Evolutionary conservation across 2,888 invertebrate genomes (phyloP), one percentile per base, ranked within the genome.

Genomic region (Xanthia icteritia): DNA sequence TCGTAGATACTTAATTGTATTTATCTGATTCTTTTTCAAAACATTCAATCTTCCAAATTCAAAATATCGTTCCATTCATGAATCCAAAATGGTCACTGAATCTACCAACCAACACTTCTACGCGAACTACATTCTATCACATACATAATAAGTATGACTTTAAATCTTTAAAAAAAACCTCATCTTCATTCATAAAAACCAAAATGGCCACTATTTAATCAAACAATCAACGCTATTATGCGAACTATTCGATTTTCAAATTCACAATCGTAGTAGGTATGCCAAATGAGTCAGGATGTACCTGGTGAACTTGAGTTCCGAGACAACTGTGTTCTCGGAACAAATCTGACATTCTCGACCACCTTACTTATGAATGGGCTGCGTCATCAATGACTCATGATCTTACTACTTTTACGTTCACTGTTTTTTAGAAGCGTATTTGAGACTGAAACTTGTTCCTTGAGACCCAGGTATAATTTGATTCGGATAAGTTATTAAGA

Each of bases 281-380:
- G 71, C 73, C 73, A 67, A 73, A 81, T 90, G 89, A 90, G 42
- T 89, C 86, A 89, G 76, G 65, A 70, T 82, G 79, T 75, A 84
- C 82, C 82, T 72, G 83, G 60, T 76, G 79, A 83, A 78, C 77
- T 81, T 76, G 45, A 81, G 79, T 86, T 79, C 86, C 87, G 77
- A 90, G 89, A 90, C 87, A 89, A 83, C 70, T 83, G 68, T 31
- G 75, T 92, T 92, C 92, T 91, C 79, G 77, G 92, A 92, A 92
- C 85, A 81, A 82, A 83, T 82, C 89, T 88, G 88, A 85, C 90
- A 90, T 87, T 89, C 89, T 86, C 84, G 76, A 88, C 85, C 86
- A 87, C 83, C 90, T 90, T 68, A 85, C 73, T 79, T 75, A 90
- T 92, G 91, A 92, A 92, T 92, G 92, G 82, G 87, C 79, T 86